A percentile compares a stretch with the other conserved stretches of the same genome.
phyloP scores from a whole-genome alignment of 2,888 invertebrate genomes.

The Strigamia transsilvanica region DNA sequence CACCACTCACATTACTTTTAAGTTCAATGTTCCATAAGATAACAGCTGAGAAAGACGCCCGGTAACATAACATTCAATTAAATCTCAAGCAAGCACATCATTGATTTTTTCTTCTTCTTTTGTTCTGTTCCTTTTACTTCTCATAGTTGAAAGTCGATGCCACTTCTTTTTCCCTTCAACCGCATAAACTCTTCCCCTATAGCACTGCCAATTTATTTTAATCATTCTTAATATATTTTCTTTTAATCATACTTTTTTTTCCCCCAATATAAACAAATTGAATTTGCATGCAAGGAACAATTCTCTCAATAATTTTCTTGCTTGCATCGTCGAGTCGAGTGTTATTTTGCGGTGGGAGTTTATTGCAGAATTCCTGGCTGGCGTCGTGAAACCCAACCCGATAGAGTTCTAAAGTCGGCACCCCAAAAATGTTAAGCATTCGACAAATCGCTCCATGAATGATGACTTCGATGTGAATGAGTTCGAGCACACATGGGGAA shows the following conservation, averaged over 20 bases:
- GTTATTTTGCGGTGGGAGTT: constrained; percentile 46
- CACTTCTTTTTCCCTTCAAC: constrained; percentile 1
- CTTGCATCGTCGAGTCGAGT: not conserved
- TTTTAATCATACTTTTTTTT: not conserved
- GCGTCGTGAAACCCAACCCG: constrained; percentile 46
- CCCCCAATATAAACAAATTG: not conserved
- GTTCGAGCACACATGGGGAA: not conserved
- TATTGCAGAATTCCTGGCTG: constrained; percentile 48
- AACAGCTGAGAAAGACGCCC: constrained; percentile 27
- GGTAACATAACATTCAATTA: constrained; percentile 45
- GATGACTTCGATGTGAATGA: constrained; percentile 15
- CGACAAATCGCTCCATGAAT: constrained; percentile 48
- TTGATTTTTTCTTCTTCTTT: constrained; percentile 32
- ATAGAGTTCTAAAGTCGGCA: constrained; percentile 37
- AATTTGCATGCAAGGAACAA: constrained; percentile 45
- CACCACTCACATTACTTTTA: constrained; percentile 31
- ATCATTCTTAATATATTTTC: not conserved
- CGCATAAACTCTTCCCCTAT: not conserved
- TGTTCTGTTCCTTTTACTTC: constrained; percentile 16
- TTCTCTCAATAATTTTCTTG: constrained; percentile 45
- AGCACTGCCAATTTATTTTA: constrained; percentile 3
- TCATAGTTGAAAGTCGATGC: not conserved
- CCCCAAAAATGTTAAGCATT: constrained; percentile 44
- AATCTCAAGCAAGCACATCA: constrained; percentile 49
- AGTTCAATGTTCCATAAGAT: constrained; percentile 49